Conservation (phyloP, 2,797 vertebrate genomes). For the Sebastolobus altivelis region DNA sequence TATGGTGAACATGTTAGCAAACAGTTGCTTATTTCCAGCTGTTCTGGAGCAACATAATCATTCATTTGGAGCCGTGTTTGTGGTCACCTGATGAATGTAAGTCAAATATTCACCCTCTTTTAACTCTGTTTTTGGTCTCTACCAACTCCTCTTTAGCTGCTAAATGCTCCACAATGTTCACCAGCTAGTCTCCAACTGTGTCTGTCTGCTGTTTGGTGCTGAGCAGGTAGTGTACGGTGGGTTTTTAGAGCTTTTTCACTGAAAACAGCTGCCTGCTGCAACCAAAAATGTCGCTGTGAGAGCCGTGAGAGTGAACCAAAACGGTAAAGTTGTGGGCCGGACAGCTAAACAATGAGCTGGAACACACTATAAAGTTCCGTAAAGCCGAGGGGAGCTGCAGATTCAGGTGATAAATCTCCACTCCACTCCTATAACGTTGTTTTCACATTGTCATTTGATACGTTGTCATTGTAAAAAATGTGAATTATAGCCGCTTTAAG, state of each 20-base stretch:
- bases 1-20: background rate
- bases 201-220: background rate
- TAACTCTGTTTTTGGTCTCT: background rate
- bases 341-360: too few species aligned
- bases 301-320: background rate
- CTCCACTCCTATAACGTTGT: too few species aligned
- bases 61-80: background rate
- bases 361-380: background rate
- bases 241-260: background rate
- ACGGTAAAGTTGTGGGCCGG: background rate
- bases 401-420: background rate
- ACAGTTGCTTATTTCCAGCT: background rate
- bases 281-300: background rate
- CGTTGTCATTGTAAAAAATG: too few species aligned
- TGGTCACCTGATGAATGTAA: background rate
- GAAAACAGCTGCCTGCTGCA: background rate
- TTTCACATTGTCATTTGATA: too few species aligned
- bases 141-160: slow-evolving; percentile 5
- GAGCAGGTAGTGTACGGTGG: background rate
- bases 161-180: slow-evolving; percentile 3
- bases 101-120: background rate
- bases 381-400: background rate
- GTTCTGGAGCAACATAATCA: background rate
- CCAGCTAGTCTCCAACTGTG: background rate
- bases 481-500: too few species aligned